phyloP scores from a whole-genome alignment of 2,113 vertebrate species.

The Dasypus novemcinctus region DNA sequence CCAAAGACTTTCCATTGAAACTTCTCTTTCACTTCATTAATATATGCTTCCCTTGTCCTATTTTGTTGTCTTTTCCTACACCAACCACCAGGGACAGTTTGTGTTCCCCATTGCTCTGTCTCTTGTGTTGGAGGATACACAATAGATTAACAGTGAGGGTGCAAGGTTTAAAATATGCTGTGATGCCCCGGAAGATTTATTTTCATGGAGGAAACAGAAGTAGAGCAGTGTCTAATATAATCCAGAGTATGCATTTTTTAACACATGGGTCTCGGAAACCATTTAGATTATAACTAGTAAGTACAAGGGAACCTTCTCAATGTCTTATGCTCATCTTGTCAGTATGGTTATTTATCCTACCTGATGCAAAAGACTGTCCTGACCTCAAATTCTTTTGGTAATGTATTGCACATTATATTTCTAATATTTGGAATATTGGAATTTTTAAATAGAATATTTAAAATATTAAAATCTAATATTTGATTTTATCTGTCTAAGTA shows the following conservation, averaged over 20 bases:
- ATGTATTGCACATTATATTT: not conserved
- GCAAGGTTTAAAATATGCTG: not conserved
- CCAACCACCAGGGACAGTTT: not conserved
- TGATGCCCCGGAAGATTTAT: not conserved
- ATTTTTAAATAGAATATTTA: too few species aligned
- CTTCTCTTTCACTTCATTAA: not conserved
- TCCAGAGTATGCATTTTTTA: not conserved
- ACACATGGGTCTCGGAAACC: not conserved
- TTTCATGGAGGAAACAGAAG: not conserved
- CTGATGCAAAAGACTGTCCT: not conserved
- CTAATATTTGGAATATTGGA: not conserved
- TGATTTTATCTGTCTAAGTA: not conserved
- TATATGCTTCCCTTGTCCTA: not conserved
- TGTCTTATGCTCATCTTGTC: not conserved
- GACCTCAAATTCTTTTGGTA: not conserved
- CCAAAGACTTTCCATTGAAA: not conserved
- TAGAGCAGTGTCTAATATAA: not conserved
- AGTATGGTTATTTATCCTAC: accelerated
- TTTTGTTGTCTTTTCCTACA: not conserved
- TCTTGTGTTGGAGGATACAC: not conserved
- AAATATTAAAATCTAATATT: not conserved
- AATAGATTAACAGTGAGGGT: not conserved
- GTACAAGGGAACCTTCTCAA: not conserved
- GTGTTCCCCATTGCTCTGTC: not conserved
- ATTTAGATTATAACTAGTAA: not conserved